Percentiles rank a stretch among this genome's conserved stretches.
Conservation (phyloP, 2,797 vertebrate genomes). For the Chaetodon trifasciatus region DNA sequence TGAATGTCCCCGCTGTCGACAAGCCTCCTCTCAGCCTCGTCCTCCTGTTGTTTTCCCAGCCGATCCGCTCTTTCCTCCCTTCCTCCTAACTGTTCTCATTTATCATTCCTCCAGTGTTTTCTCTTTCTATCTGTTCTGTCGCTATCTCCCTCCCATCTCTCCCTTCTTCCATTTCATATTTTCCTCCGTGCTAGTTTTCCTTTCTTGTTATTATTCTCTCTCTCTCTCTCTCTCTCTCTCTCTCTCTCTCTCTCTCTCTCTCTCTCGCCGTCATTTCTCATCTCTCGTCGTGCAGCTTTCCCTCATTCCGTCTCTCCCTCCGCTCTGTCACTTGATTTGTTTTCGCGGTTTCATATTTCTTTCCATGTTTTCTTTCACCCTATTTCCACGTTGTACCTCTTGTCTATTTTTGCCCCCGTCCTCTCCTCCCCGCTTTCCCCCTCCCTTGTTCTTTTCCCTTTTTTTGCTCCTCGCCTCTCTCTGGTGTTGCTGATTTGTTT, state of each 20-base stretch:
- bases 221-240: constrained; percentile 18
- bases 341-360: constrained; percentile 66
- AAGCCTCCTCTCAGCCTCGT: constrained; percentile 26
- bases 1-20: constrained; percentile 36
- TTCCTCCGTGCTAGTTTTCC: constrained; percentile 36
- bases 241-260: constrained; percentile 11
- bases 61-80: constrained; percentile 32
- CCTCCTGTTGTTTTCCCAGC: constrained; percentile 54
- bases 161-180: constrained; percentile 47
- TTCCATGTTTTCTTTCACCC: constrained; percentile 44
- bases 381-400: constrained; percentile 29
- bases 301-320: constrained; percentile 30
- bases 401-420: constrained; percentile 30
- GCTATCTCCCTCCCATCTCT: constrained; percentile 34
- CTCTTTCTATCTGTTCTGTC: constrained; percentile 34
- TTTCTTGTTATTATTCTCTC: constrained; percentile 55
- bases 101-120: constrained; percentile 56
- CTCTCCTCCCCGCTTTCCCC: constrained; percentile 10
- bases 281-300: constrained; percentile 28
- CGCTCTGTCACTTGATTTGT: constrained; percentile 57
- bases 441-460: constrained; percentile 12
- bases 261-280: constrained; percentile 43
- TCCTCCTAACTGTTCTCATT: constrained; percentile 47
- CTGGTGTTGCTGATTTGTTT: constrained; percentile 43
- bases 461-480: constrained; percentile 17